Base-by-base conservation (phyloP, 2,888 invertebrate genomes). In the Lagria hirta region DNA sequence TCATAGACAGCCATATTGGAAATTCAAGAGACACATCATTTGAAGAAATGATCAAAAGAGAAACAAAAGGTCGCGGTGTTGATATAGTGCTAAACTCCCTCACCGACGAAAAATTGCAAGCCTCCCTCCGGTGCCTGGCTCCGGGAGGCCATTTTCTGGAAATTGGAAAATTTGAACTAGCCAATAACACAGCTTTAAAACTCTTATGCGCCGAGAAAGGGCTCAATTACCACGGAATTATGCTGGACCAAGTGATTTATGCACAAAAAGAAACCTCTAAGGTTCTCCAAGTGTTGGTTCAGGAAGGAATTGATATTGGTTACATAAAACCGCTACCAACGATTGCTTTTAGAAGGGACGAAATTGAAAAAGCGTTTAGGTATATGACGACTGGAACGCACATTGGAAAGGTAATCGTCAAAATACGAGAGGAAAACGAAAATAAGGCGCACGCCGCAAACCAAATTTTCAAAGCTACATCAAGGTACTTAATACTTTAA, bases 21-120 rank as follows among this genome's bases (percentile, higher is more conserved):
- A 90, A 92, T 68, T 88, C 92, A n/a, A 80, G 90, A 58, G 85
- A 91, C 64, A 78, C 82, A 0, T 82, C 85, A 1, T 98, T 98
- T 68, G 95, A 96, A 68, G 79, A 83, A 52, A 83, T 94, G 80
- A 79, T 98, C 37, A 77, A 85, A 56, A 76, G 75, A 28, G 79
- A 83, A 60, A 96, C 96, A 0, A 77, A 84, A 4, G 95, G 96
- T 6, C 77, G 77, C 55, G 95, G 96, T 20, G 96, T 98, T 0
- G 43, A 43, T 18, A 10, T 30, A 15, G 43, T 43, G 4, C 7
- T 43, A n/a, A 43, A 97, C 70, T 94, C 93, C 0, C 72, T 97
- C 23, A 82, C 94, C 1, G 93, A 91, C 60, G 94, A 96, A 26
- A 94, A 94, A 68, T 75, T 96, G 1, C 77, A 80, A 61, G 86